phyloP scores from a whole-genome alignment of 1,140 invertebrate species.

The Bombus terrestris region DNA sequence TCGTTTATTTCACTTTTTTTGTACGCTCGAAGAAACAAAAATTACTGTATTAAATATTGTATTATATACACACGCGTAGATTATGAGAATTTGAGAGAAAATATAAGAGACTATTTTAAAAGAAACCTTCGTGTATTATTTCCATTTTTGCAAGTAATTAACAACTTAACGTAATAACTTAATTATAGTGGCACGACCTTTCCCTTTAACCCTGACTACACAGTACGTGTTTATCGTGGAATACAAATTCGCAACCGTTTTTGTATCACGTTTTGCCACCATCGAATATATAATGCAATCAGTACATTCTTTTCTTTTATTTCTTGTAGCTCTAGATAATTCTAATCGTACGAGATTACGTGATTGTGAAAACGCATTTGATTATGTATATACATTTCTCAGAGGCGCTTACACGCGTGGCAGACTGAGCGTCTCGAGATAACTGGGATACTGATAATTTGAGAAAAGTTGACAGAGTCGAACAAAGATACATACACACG shows the following conservation, averaged over 20 bases:
- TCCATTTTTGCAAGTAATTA: neutral
- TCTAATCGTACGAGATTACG: neutral
- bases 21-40: constrained; percentile 62
- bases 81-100: constrained; percentile 72
- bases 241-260: too few species aligned
- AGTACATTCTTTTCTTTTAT: too few species aligned
- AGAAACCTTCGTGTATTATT: constrained; percentile 17
- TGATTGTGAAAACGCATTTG: neutral
- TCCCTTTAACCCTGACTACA: neutral
- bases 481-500: neutral
- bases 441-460: neutral
- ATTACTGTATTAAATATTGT: constrained; percentile 76
- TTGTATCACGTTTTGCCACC: neutral
- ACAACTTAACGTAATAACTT: neutral
- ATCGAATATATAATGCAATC: neutral
- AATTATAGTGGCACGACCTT: neutral
- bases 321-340: too few species aligned
- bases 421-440: neutral
- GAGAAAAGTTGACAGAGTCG: neutral
- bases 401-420: neutral
- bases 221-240: neutral
- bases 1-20: constrained; percentile 56
- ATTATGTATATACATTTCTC: neutral
- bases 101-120: constrained; percentile 80
- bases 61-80: constrained; percentile 74